Percentiles rank a stretch among this genome's conserved stretches.
Conservation (phyloP, 2,888 invertebrate species). For the Argynnis bischoffii region DNA sequence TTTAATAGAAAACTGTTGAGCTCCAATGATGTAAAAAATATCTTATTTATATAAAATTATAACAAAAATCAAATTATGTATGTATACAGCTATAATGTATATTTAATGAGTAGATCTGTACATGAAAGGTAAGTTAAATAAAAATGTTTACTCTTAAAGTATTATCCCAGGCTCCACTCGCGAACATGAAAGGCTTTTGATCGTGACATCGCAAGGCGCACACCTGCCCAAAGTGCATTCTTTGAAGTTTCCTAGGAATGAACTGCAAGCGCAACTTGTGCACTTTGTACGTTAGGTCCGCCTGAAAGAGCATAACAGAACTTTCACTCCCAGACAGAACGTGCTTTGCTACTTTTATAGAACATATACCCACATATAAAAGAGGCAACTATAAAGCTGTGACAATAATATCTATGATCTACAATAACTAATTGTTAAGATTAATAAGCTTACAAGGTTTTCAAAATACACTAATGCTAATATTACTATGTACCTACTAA, state of each 20-base stretch:
- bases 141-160: slow-evolving; percentile 71
- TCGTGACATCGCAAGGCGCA: slow-evolving; percentile 76
- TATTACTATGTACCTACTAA: no score
- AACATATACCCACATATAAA: neutral
- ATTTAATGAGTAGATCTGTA: neutral
- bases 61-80: no score
- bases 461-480: no score
- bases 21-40: no score
- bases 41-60: no score
- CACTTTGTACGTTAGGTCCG: slow-evolving; percentile 63
- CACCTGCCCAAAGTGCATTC: slow-evolving; percentile 70
- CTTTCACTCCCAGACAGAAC: neutral
- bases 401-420: neutral
- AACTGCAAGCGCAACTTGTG: slow-evolving; percentile 72
- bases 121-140: neutral
- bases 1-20: no score
- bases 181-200: slow-evolving; percentile 64
- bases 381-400: neutral
- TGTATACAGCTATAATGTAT: neutral
- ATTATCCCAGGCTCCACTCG: slow-evolving; percentile 82
- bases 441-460: no score
- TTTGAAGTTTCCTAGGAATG: slow-evolving; percentile 71
- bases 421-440: no score
- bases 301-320: slow-evolving; percentile 47
- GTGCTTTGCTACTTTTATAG: neutral